phyloP scores from a whole-genome alignment of 2,113 vertebrate species.

The Oceanites oceanicus region DNA sequence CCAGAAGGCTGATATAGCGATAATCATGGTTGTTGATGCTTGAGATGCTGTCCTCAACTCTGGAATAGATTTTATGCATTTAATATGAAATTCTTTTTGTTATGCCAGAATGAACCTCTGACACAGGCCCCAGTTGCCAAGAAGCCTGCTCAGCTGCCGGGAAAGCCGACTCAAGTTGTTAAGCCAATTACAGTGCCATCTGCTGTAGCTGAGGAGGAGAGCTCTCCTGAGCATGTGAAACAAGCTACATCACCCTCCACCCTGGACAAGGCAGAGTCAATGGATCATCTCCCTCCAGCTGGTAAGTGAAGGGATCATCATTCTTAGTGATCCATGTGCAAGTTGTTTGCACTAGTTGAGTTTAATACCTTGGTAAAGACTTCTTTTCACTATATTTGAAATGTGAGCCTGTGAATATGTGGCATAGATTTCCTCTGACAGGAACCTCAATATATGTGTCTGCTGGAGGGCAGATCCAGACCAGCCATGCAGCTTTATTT shows the following conservation, averaged over 20 bases:
- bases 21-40: not conserved
- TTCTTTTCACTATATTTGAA: not conserved
- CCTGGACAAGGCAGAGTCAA: slow-evolving; percentile 8
- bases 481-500: not conserved
- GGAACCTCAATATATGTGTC: not conserved
- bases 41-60: not conserved
- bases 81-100: not conserved
- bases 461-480: not conserved
- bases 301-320: slow-evolving; percentile 52
- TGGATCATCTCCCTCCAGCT: slow-evolving; percentile 57
- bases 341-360: not conserved
- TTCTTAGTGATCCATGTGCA: not conserved
- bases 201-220: slow-evolving; percentile 36
- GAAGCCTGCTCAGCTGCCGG: slow-evolving; percentile 64
- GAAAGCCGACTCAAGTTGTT: slow-evolving; percentile 58
- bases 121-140: slow-evolving; percentile 70
- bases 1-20: not conserved
- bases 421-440: not conserved
- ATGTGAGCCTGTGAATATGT: not conserved
- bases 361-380: not conserved
- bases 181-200: slow-evolving; percentile 47
- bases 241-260: not conserved
- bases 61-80: not conserved
- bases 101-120: slow-evolving; percentile 64
- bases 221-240: slow-evolving; percentile 22